Evolutionary conservation across 2,888 invertebrate species (phyloP).

Genomic region (Galerucella calmariensis): DNA sequence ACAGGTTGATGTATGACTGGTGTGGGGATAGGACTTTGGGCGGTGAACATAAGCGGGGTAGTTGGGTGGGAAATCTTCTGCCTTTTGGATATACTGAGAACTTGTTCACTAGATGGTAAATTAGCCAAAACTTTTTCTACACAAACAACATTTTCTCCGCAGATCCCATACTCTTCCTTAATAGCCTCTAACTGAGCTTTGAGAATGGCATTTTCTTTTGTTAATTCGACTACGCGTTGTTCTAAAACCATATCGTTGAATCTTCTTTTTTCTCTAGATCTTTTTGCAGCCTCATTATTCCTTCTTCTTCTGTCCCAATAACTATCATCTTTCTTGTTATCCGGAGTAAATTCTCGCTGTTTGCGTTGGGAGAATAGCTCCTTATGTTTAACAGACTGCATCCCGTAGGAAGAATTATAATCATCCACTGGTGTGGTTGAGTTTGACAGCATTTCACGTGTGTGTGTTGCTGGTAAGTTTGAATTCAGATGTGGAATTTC

Average conservation of each 20-base stretch:
- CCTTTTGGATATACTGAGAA: constrained; percentile 84
- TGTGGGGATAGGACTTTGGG: constrained; percentile 70
- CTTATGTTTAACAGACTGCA: constrained; percentile 73
- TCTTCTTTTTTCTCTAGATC: constrained; percentile 95
- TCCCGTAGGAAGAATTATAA: constrained; percentile 65
- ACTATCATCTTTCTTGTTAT: constrained; percentile 95
- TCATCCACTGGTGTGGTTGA: constrained; percentile 62
- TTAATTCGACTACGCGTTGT: constrained; percentile 91
- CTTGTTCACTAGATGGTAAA: constrained; percentile 85
- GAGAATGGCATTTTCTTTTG: constrained; percentile 94
- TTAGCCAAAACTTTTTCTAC: constrained; percentile 90
- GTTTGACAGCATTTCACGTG: constrained; percentile 62
- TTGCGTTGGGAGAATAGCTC: constrained; percentile 91
- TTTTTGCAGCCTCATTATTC: constrained; percentile 97
- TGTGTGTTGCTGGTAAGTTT: constrained; percentile 66
- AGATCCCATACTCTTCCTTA: constrained; percentile 92
- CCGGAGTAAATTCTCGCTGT: constrained; percentile 96
- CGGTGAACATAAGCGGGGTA: constrained; percentile 68
- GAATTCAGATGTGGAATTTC: constrained; percentile 73
- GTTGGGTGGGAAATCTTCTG: constrained; percentile 68
- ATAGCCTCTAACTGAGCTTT: constrained; percentile 93
- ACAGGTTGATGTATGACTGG: constrained; percentile 72
- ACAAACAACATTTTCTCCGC: constrained; percentile 86
- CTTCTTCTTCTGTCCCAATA: constrained; percentile 97
- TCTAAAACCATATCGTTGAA: constrained; percentile 97